phyloP scores from a whole-genome alignment of 2,113 vertebrate genomes.

The Nannobrachium achirus region DNA sequence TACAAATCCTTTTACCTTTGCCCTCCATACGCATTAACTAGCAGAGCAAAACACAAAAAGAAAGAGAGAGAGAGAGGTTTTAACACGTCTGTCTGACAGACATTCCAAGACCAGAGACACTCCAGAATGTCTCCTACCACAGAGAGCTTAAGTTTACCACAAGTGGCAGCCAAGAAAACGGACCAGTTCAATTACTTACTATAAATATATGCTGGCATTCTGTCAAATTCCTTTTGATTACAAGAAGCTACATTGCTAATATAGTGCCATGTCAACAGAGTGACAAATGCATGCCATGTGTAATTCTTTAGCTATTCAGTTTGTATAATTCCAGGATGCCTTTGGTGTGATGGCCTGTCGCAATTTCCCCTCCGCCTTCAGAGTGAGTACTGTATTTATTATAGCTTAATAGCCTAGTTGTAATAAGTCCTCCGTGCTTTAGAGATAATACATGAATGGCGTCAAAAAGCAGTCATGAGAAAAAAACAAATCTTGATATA shows the following conservation, averaged over 20 bases:
- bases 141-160: neutral
- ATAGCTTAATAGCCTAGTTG: slow-evolving; percentile 19
- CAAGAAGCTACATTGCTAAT: neutral
- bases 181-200: neutral
- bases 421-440: slow-evolving; percentile 15
- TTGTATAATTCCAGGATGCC: slow-evolving; percentile 15
- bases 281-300: neutral
- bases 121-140: slow-evolving; percentile 3
- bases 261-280: neutral
- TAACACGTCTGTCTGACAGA: slow-evolving; percentile 33
- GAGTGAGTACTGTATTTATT: no score
- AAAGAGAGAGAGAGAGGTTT: slow-evolving; percentile 44
- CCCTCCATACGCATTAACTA: slow-evolving; percentile 39
- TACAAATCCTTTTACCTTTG: slow-evolving; percentile 48
- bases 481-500: slow-evolving; percentile 6
- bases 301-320: neutral
- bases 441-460: neutral
- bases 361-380: neutral
- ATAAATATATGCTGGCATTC: neutral
- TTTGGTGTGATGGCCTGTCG: neutral
- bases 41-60: slow-evolving; percentile 37
- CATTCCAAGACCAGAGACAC: slow-evolving; percentile 32
- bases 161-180: slow-evolving; percentile 5
- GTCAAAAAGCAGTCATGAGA: slow-evolving; percentile 12
- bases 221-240: no score